Evolutionary conservation across 1,140 invertebrate genomes (phyloP), one percentile per base, ranked within the genome.

Genomic region (Sogatella furcifera): DNA sequence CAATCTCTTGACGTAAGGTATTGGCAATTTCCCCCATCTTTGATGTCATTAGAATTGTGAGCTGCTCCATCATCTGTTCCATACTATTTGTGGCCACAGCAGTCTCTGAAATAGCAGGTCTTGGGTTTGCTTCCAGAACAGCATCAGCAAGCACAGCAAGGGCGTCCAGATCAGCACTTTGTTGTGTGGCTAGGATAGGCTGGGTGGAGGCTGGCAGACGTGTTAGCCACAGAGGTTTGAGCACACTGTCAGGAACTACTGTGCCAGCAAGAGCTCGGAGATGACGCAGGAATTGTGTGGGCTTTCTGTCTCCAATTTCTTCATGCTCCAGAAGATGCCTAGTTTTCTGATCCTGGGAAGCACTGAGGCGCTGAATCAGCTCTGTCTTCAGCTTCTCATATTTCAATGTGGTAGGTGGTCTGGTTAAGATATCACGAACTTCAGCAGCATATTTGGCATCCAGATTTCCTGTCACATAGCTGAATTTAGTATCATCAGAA

Each of bases 221-320:
- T 28, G 31, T 28, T 11, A 59, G 19, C 24, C 42, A 59, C 2
- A 59, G 15, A 17, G 58, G 61, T 31, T 61, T 43, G 66, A 67
- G 67, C 71, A 72, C 64, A 72, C 66, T 68, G 62, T 66, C 56
- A 8, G 66, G 56, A 9, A 65, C 41, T 1, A 19, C 43, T 11
- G 56, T 56, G 1, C 64, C 65, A 13, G 67, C 67, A 3, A 70
- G 52, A 1, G 63, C 58, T 38, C 56, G 38, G 19, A 72, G 60
- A 41, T 69, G 65, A 4, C 69, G 61, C 3, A 70, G 59, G 49
- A 70, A 68, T 19, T 69, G 66, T 15, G 67, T 69, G 8, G 70
- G 69, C 44, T 68, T 72, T 0, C 71, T 17, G 54, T 73, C 71
- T 2, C 69, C 69, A 13, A 70, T 13, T 8, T 68, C 64, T 31